Percentiles rank a stretch among this genome's conserved stretches.
These are phyloP conservation scores for Scytalopus superciliaris DNA, from an alignment of 2,113 vertebrate species.

Conservation along the genomic window DNA sequence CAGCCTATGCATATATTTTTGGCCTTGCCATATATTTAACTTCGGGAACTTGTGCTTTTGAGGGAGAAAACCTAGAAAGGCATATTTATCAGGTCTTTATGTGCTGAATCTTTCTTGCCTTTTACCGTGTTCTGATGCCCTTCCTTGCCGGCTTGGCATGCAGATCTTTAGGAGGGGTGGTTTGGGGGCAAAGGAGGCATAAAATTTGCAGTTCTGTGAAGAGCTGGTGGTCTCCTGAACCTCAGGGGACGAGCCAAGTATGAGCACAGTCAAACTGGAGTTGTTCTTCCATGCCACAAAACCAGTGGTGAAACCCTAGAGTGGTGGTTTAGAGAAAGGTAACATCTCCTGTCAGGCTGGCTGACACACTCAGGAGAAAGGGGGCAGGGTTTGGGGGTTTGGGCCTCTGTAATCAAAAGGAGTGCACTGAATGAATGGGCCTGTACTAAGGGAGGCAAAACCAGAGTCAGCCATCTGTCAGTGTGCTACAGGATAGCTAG, in stretches of 20 bases:
- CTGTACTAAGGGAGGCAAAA: constrained; percentile 32
- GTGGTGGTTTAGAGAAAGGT: not conserved
- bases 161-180: not conserved
- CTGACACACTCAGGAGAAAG: not conserved
- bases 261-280: not conserved
- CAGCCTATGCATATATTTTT: not conserved
- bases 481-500: not conserved
- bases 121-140: not conserved
- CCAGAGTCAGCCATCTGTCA: constrained; percentile 34
- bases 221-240: not conserved
- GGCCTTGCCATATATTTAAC: not conserved
- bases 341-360: not conserved
- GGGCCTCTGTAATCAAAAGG: not conserved
- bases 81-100: not conserved
- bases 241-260: not conserved
- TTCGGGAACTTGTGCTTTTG: not conserved
- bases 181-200: not conserved
- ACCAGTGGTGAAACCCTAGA: not conserved
- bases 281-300: not conserved
- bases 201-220: not conserved
- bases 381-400: not conserved
- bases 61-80: not conserved
- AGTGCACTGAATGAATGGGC: not conserved
- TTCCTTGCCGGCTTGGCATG: not conserved
- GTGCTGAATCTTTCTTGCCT: not conserved